Conservation (phyloP, 1,140 invertebrate genomes). For the Leucophenga varia region DNA sequence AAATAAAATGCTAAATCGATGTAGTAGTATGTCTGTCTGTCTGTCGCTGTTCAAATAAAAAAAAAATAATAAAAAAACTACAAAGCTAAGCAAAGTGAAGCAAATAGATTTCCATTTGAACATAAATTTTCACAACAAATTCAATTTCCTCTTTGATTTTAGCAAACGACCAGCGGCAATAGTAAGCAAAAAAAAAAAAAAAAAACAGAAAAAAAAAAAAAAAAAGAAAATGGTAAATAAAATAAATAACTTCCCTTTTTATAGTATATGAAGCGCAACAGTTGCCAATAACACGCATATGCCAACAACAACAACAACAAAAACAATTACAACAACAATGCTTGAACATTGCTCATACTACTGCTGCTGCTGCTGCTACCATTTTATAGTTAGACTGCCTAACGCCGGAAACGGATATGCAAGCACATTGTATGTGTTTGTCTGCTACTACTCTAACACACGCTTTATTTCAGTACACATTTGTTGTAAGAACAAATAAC, state of each 20-base stretch:
- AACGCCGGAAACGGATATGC: slow-evolving; percentile 41
- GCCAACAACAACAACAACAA: too few species aligned
- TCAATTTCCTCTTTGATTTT: slow-evolving; percentile 54
- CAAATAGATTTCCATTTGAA: slow-evolving; percentile 50
- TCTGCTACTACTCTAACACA: too few species aligned
- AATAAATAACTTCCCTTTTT: slow-evolving; percentile 45
- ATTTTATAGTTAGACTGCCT: too few species aligned
- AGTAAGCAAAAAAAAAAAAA: slow-evolving; percentile 4
- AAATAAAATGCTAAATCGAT: too few species aligned
- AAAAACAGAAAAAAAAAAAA: too few species aligned
- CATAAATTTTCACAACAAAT: slow-evolving; percentile 53
- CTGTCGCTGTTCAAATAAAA: too few species aligned
- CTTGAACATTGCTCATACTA: too few species aligned
- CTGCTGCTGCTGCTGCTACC: too few species aligned
- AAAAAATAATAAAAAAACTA: too few species aligned
- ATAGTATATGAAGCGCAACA: slow-evolving; percentile 33
- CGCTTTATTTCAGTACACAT: too few species aligned
- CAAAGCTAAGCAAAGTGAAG: slow-evolving; percentile 26
- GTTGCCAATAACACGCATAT: slow-evolving; percentile 27
- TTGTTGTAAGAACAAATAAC: slow-evolving; percentile 43
- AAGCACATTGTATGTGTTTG: slow-evolving; percentile 12
- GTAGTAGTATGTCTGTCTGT: too few species aligned
- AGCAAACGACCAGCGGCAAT: slow-evolving; percentile 37
- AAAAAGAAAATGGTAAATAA: slow-evolving; percentile 39
- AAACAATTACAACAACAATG: too few species aligned